phyloP scores from a whole-genome alignment of 2,797 vertebrate species.

The Lutjanus campechanus region DNA sequence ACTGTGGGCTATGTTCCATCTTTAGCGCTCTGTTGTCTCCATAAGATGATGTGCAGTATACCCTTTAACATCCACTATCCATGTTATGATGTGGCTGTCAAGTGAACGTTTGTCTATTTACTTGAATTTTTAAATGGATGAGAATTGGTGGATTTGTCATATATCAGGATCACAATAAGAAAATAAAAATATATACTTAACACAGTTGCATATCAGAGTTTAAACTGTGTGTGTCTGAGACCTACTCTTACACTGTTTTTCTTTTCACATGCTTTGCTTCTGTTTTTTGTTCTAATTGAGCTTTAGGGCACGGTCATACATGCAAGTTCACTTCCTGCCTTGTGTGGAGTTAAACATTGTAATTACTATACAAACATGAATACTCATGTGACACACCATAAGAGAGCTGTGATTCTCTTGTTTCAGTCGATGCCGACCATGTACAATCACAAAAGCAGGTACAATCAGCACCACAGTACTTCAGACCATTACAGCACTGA shows the following conservation, averaged over 20 bases:
- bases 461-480: too few species aligned
- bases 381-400: too few species aligned
- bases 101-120: constrained; percentile 75
- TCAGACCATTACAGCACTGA: too few species aligned
- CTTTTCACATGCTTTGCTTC: neutral
- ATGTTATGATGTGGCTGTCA: constrained; percentile 55
- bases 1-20: constrained; percentile 39
- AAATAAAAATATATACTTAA: constrained; percentile 63
- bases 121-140: constrained; percentile 77
- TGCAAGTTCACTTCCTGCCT: too few species aligned
- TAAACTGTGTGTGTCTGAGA: neutral
- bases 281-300: neutral
- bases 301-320: too few species aligned
- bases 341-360: too few species aligned
- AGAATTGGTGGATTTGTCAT: constrained; percentile 61
- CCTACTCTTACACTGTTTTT: neutral
- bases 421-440: too few species aligned
- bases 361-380: too few species aligned
- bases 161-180: constrained; percentile 75
- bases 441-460: too few species aligned
- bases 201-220: neutral
- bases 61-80: constrained; percentile 52
- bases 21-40: constrained; percentile 47
- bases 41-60: constrained; percentile 44
- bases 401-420: too few species aligned